Base-by-base conservation (phyloP, 2,113 vertebrate genomes). In the Hippocampus mohnikei region DNA sequence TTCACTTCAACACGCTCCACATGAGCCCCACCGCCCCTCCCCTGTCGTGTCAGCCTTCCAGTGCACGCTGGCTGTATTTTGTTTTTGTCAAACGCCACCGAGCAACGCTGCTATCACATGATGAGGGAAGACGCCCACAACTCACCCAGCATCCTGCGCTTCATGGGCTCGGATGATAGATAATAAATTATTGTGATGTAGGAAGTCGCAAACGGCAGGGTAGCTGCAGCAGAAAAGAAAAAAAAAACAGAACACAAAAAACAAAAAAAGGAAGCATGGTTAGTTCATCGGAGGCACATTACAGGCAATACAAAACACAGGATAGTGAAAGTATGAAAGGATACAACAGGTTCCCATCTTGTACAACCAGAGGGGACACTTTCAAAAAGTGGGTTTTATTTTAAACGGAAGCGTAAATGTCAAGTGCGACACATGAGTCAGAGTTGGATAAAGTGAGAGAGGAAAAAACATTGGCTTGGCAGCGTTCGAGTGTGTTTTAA, bases 131-230 rank as follows among this genome's bases (percentile, higher is more conserved):
- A 76, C 50, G 18, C 77, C 72, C 44, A 42, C 55, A 16, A 91
- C 96, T 95, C 88, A 99, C 96, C 97, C 97, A 82, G 97, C 97
- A 58, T 99, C 97, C 83, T 99, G 97, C 85, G 97, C 97, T 94
- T 99, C 97, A 63, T 99, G 97, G 86, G 97, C 97, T 92, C 97
- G 94, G 76, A 99, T 98, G 91, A 98, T 92, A 75, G 97, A 99
- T 93, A 99, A 95, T 94, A 99, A 94, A 90, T 99, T 98, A 94
- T 99, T 99, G 94, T 99, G 95, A 94, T 99, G 97, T 91, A 99
- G 93, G 92, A 98, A 99, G 90, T 98, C 97, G 90, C 97, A 99
- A 77, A 98, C 97, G 81, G 97, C 97, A 56, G 97, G 96, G 88
- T 99, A 99, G 93, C 97, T 99, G 92, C 71, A 55, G 80, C 81